These are phyloP conservation scores for Hylaeus anthracinus DNA, from an alignment of 1,140 invertebrate species.

Conservation along the genomic window DNA sequence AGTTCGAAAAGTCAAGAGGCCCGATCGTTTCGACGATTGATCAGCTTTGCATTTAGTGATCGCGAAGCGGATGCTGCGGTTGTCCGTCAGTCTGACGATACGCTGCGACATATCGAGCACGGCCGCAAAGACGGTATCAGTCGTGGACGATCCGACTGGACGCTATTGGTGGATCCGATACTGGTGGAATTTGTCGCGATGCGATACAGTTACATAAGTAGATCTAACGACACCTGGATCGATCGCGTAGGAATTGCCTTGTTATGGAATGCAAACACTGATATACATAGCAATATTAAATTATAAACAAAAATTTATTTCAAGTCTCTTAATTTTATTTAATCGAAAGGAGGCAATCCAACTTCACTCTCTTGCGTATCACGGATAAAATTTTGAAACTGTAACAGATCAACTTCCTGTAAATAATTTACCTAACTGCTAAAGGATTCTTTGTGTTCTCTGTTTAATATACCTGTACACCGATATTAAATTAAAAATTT, in stretches of 20 bases:
- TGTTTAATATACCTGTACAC: too few relatives aligned
- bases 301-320: too few relatives aligned
- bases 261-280: too few relatives aligned
- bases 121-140: slow-evolving; percentile 53
- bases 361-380: too few relatives aligned
- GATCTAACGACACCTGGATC: not conserved
- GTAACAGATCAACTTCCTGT: too few relatives aligned
- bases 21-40: slow-evolving; percentile 18
- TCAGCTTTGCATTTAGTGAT: slow-evolving; percentile 62
- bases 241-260: not conserved
- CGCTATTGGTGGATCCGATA: not conserved
- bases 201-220: not conserved
- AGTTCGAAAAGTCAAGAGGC: slow-evolving; percentile 8
- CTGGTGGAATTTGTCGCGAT: not conserved
- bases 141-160: slow-evolving; percentile 43
- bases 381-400: too few relatives aligned
- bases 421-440: too few relatives aligned
- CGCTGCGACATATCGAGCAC: slow-evolving; percentile 39
- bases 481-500: too few relatives aligned
- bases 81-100: slow-evolving; percentile 51
- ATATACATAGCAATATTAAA: too few relatives aligned
- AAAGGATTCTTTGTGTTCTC: too few relatives aligned
- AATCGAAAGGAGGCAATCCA: too few relatives aligned
- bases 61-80: slow-evolving; percentile 55
- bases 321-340: too few relatives aligned